phyloP scores from a whole-genome alignment of 2,888 invertebrate species.

The Chloroclystis v-ata region DNA sequence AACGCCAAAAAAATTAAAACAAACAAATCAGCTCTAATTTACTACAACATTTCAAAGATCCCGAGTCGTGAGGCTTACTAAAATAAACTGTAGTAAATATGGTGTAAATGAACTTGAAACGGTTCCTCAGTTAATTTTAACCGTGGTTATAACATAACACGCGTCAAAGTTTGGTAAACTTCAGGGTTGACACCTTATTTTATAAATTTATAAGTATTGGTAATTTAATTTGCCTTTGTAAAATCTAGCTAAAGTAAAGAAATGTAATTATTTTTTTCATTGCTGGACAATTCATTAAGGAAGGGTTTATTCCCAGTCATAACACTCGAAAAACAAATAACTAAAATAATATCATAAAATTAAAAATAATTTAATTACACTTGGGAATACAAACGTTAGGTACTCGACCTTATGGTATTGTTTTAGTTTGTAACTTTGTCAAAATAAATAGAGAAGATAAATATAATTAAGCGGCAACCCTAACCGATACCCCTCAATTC shows the following conservation, averaged over 20 bases:
- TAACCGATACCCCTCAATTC: conserved; percentile 27
- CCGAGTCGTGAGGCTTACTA: conserved; percentile 30
- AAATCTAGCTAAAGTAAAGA: no score
- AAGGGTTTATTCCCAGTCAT: no score
- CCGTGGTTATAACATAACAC: conserved; percentile 42
- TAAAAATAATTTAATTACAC: no score
- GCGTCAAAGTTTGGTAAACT: conserved; percentile 35
- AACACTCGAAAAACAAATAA: no score
- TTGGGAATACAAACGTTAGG: no score
- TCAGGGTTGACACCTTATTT: conserved; percentile 17
- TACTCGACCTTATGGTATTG: no score
- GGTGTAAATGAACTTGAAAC: conserved; percentile 54
- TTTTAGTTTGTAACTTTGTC: no score
- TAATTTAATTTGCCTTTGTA: no score
- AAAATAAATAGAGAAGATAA: no score
- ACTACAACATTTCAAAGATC: conserved; percentile 21
- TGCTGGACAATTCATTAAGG: no score
- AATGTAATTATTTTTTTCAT: no score
- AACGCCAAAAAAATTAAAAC: not conserved
- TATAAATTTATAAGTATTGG: not conserved
- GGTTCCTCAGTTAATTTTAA: conserved; percentile 45
- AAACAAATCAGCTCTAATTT: conserved; percentile 2
- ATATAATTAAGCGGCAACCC: conserved; percentile 38
- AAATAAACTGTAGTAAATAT: conserved; percentile 48
- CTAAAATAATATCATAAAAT: no score